A percentile compares a stretch with the other conserved stretches of the same genome.
Conservation (phyloP, 2,113 vertebrate species). For the Eptesicus fuscus region DNA sequence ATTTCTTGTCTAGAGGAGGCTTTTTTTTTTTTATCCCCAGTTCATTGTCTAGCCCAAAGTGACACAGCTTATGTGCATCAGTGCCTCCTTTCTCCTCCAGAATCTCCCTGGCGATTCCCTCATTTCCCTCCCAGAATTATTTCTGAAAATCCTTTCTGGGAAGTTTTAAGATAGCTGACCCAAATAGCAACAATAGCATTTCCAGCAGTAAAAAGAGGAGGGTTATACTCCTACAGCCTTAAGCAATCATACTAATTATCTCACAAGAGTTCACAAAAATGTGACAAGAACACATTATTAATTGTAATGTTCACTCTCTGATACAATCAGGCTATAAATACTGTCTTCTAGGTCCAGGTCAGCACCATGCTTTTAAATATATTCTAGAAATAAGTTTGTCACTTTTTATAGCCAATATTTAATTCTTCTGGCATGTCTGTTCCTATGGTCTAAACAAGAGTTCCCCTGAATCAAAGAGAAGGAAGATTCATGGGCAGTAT, state of each 20-base stretch:
- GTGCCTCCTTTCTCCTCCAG: background rate
- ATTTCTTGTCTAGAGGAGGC: background rate
- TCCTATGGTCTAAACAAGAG: background rate
- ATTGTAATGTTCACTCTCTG: constrained; percentile 28
- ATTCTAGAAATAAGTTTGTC: background rate
- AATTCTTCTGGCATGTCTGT: background rate
- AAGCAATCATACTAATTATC: constrained; percentile 56
- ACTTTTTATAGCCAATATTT: background rate
- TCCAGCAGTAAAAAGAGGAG: constrained; percentile 15
- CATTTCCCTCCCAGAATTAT: constrained; percentile 1
- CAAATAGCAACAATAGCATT: constrained; percentile 50
- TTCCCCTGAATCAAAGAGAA: background rate
- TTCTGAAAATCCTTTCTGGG: constrained; percentile 50
- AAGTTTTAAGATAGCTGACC: constrained; percentile 57
- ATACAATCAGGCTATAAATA: background rate
- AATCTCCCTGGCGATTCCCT: background rate
- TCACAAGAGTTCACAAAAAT: constrained; percentile 7
- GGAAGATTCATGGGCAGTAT: background rate
- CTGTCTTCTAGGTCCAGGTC: background rate
- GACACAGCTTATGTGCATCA: background rate
- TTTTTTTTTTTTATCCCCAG: background rate
- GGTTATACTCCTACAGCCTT: constrained; percentile 36
- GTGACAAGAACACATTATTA: background rate
- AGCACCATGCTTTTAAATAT: background rate
- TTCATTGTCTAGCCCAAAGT: background rate